Conservation (phyloP, 2,888 invertebrate genomes). For the Orchesellides sinensis region DNA sequence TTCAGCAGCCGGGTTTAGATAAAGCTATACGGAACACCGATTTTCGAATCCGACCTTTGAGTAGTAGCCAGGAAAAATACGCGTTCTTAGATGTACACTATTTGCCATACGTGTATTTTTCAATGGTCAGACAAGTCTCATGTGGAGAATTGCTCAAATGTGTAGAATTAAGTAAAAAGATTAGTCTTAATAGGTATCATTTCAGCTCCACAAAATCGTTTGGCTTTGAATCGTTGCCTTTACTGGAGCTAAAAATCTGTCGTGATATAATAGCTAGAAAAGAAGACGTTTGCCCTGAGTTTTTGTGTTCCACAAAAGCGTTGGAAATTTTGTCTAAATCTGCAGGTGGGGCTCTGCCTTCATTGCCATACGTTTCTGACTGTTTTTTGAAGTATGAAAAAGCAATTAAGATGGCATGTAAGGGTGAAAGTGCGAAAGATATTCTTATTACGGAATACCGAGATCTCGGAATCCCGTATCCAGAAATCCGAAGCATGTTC, state of each 20-base stretch:
- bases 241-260: too few species aligned
- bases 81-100: not conserved
- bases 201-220: too few species aligned
- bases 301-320: not conserved
- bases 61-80: not conserved
- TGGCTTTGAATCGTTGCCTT: too few species aligned
- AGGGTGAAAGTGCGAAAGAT: not conserved
- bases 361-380: not conserved
- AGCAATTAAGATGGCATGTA: not conserved
- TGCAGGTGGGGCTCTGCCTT: not conserved
- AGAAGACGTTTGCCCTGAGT: conserved; percentile 15
- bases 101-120: not conserved
- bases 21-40: not conserved
- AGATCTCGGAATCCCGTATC: conserved; percentile 27
- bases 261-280: too few species aligned
- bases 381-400: not conserved
- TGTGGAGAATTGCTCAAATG: not conserved
- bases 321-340: not conserved
- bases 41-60: not conserved
- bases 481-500: not conserved
- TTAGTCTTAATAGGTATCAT: too few species aligned
- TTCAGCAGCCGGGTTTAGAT: not conserved
- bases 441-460: not conserved
- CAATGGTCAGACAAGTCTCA: not conserved
- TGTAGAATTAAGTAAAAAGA: not conserved